Evolutionary conservation across 2,113 vertebrate genomes (phyloP), one percentile per base, ranked within the genome.

Genomic region (Anoura caudifer): DNA sequence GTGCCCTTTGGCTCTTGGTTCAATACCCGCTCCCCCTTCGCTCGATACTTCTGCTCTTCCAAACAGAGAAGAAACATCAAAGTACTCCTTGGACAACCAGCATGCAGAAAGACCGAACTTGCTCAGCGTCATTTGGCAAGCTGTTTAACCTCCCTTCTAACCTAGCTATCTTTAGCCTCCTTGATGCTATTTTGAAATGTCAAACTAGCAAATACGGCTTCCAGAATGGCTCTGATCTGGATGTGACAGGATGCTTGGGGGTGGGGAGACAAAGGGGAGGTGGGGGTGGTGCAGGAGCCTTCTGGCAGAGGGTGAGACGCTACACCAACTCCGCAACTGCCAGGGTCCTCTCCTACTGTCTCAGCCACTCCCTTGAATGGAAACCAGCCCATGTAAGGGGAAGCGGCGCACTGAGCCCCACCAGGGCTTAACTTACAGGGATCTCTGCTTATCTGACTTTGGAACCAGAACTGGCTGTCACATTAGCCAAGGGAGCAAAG

Each of bases 101-200:
- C 19, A 7, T 50, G 47, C 67, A 82, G 81, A 92, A 94, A 87
- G 91, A 92, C 76, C 47, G 50, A 61, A 61, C 75, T 43, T 84
- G 17, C 86, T 96, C 77, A 47, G 77, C 4, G 26, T 91, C 89
- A 77, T 73, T 92, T 86, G 95, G 95, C 91, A 86, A 95, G 93
- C 88, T 95, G 94, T 82, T 95, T 95, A 96, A 95, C 97, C 93
- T 97, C 88, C 72, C 85, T 85, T 59, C 86, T 97, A 96, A 98
- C 97, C 96, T 70, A 88, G 88, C 95, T 97, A 97, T 98, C 94
- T 96, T 98, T 97, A 98, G 97, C 95, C 36, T 95, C 61, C 95
- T 93, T 79, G 85, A 96, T 96, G 91, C 94, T 98, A 96, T 98
- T 98, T 97, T 97, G 93, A 97, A 97, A 97, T 96, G 95, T 97